Evolutionary conservation across 2,888 invertebrate species (phyloP).

Genomic region (Bombylius major): DNA sequence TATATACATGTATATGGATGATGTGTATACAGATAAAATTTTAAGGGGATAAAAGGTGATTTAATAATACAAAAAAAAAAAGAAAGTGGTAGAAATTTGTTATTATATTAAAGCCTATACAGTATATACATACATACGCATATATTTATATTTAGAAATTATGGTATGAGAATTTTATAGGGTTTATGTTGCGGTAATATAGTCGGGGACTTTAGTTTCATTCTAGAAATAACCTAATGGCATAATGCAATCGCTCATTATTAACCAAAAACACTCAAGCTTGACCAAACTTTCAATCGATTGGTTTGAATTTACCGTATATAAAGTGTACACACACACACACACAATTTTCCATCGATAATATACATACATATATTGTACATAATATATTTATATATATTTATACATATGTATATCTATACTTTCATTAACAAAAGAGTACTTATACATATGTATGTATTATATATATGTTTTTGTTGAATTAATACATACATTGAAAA

Average conservation of each 20-base stretch:
- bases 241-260: constrained; percentile 19
- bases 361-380: too few species aligned
- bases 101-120: too few species aligned
- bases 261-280: constrained; percentile 21
- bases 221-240: constrained; percentile 16
- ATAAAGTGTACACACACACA: background rate
- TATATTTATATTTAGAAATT: too few species aligned
- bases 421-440: background rate
- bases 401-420: background rate
- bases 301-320: constrained; percentile 14
- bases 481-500: background rate
- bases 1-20: too few species aligned
- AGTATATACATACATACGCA: too few species aligned
- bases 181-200: too few species aligned
- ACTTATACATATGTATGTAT: background rate
- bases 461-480: background rate
- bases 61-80: too few species aligned
- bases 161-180: too few species aligned
- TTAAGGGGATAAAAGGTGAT: too few species aligned
- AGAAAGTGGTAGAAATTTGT: too few species aligned
- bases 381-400: too few species aligned
- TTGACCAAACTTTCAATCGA: constrained; percentile 21
- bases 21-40: too few species aligned
- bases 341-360: background rate
- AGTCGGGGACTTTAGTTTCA: background rate